Percentiles rank a stretch among this genome's conserved stretches.
Conservation (phyloP, 2,888 invertebrate species). For the Odontothrips loti region DNA sequence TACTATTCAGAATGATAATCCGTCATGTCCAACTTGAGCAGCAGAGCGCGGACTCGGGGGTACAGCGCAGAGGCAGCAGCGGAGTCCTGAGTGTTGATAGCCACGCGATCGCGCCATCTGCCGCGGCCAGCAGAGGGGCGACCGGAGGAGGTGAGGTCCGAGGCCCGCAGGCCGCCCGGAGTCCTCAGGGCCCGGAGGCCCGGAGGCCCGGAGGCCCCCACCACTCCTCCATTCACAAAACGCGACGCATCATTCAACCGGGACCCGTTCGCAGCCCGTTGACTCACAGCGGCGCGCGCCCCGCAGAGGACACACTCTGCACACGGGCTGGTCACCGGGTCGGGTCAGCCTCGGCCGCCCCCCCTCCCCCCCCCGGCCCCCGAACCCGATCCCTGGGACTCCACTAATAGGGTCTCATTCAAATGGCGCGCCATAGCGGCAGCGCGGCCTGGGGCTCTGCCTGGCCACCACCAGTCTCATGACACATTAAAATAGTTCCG, state of each 20-base stretch:
- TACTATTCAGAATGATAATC: too few species aligned
- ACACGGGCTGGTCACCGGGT: not conserved
- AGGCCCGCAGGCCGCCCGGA: too few species aligned
- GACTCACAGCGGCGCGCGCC: not conserved
- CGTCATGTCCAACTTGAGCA: too few species aligned
- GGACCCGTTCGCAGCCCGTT: not conserved
- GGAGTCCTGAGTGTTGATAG: not conserved
- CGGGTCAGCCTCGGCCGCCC: not conserved
- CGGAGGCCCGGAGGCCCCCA: not conserved
- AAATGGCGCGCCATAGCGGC: too few species aligned
- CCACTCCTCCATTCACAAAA: not conserved
- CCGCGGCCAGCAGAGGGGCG: too few species aligned
- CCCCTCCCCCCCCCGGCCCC: not conserved
- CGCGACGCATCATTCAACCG: constrained; percentile 12
- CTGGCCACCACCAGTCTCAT: too few species aligned
- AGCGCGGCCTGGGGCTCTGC: too few species aligned
- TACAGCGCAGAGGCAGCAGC: not conserved
- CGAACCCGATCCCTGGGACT: not conserved
- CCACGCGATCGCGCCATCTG: constrained; percentile 8
- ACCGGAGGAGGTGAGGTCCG: too few species aligned
- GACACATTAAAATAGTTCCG: too few species aligned
- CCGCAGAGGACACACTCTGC: not conserved
- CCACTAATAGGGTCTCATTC: too few species aligned
- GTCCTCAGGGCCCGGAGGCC: too few species aligned
- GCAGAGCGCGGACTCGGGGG: not conserved